A percentile compares a stretch with the other conserved stretches of the same genome.
Evolutionary conservation across 2,888 invertebrate genomes (phyloP).

Genomic region (Dasysyrphus albostriatus): DNA sequence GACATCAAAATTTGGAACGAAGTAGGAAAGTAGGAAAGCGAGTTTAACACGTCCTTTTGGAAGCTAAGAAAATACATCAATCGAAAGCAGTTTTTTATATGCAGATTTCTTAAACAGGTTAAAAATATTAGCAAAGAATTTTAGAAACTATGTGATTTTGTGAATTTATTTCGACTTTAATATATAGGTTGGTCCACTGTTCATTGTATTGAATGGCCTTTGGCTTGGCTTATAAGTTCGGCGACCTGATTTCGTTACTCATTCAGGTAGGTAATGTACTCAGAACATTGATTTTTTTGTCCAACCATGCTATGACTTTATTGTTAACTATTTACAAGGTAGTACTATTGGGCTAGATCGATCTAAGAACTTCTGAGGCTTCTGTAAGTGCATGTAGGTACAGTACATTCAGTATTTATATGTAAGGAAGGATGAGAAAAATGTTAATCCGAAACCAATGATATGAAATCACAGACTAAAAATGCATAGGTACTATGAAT

Average conservation of each 20-base stretch:
- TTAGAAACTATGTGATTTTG: background rate
- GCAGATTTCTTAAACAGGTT: background rate
- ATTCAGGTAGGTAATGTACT: constrained; percentile 54
- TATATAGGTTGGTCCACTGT: background rate
- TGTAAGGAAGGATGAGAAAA: constrained; percentile 34
- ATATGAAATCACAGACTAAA: constrained; percentile 55
- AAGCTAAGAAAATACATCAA: background rate
- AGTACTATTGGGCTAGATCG: constrained; percentile 33
- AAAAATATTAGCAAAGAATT: background rate
- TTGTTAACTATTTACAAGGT: background rate
- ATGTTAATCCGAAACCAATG: constrained; percentile 68
- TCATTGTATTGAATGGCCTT: constrained; percentile 52
- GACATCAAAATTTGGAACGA: background rate
- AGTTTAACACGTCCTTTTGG: background rate
- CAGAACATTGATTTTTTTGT: constrained; percentile 36
- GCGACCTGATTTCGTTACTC: constrained; percentile 63
- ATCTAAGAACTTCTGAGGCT: constrained; percentile 64
- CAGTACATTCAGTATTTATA: too few relatives aligned
- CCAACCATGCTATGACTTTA: background rate
- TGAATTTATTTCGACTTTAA: background rate
- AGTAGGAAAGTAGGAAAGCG: background rate
- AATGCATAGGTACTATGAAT: constrained; percentile 12
- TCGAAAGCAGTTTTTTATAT: background rate
- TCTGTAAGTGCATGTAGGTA: constrained; percentile 4
- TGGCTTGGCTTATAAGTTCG: constrained; percentile 67